A percentile compares a stretch with the other conserved stretches of the same genome.
Conservation (phyloP, 2,797 vertebrate species). For the Picus viridis region DNA sequence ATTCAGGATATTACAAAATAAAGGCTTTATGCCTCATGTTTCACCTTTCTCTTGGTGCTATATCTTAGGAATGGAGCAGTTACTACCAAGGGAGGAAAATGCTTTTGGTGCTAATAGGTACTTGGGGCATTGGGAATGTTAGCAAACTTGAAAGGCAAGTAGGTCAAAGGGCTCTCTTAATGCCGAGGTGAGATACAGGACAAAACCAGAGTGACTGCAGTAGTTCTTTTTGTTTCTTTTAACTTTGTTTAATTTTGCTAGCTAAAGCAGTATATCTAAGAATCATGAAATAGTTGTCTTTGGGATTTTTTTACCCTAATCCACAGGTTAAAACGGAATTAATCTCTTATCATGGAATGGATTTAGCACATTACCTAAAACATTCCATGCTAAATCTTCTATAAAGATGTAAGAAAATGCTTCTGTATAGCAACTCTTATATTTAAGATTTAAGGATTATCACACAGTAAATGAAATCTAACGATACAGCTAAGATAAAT, state of each 20-base stretch:
- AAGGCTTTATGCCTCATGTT: not conserved
- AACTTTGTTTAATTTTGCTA: not conserved
- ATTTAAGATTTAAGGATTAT: constrained; percentile 2
- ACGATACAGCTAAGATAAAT: constrained; percentile 7
- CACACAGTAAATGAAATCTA: not conserved
- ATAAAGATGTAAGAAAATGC: not conserved
- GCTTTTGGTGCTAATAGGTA: not conserved
- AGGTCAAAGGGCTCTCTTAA: not conserved
- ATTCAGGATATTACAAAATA: not conserved
- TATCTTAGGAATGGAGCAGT: not conserved
- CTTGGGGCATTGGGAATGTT: not conserved
- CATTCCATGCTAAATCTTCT: not conserved
- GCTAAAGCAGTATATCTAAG: not conserved
- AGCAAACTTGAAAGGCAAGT: not conserved
- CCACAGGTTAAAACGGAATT: not conserved
- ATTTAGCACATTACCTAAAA: constrained; percentile 25
- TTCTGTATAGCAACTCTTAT: not conserved
- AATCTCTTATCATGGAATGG: not conserved
- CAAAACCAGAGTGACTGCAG: not conserved
- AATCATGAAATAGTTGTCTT: not conserved
- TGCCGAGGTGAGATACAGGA: not conserved
- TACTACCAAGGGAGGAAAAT: not conserved
- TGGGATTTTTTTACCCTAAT: not conserved
- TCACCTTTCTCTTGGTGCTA: not conserved
- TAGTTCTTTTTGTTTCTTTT: not conserved